Evolutionary conservation across 2,888 invertebrate species (phyloP).

Genomic region (Dolomedes plantarius): DNA sequence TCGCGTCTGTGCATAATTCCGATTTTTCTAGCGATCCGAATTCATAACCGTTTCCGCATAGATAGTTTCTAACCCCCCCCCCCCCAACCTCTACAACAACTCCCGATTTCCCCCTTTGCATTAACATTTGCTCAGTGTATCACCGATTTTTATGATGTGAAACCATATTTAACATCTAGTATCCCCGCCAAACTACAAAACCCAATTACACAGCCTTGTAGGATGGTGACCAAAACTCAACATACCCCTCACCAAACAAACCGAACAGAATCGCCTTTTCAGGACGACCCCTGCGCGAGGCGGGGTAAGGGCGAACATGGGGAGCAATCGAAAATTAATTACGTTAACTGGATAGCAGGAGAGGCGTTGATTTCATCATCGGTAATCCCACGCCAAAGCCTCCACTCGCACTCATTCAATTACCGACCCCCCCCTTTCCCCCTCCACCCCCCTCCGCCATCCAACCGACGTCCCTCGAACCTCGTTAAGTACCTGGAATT

Average conservation of each 20-base stretch:
- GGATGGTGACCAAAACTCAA: neutral
- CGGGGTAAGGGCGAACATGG: conserved; percentile 17
- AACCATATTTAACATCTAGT: too few species aligned
- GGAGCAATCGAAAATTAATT: conserved; percentile 72
- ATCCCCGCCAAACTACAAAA: too few species aligned
- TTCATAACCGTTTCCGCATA: too few species aligned
- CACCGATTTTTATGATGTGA: too few species aligned
- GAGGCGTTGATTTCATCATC: conserved; percentile 72
- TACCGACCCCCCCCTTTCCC: conserved; percentile 3
- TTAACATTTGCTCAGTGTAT: too few species aligned
- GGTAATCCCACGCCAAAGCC: conserved; percentile 69
- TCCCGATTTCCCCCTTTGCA: too few species aligned
- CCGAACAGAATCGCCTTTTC: conserved; percentile 28
- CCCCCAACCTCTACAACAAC: too few species aligned
- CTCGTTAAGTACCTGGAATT: conserved; percentile 71
- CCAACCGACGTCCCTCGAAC: conserved; percentile 29
- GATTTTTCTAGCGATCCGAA: too few species aligned
- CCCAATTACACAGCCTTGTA: neutral
- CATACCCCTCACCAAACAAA: neutral
- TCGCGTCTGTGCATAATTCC: too few species aligned
- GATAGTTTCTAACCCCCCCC: too few species aligned
- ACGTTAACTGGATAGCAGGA: conserved; percentile 70
- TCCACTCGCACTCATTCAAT: conserved; percentile 49
- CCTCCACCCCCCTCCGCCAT: neutral
- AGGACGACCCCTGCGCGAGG: conserved; percentile 27